Base-by-base conservation (phyloP, 2,888 invertebrate species). In the Meta bourneti region DNA sequence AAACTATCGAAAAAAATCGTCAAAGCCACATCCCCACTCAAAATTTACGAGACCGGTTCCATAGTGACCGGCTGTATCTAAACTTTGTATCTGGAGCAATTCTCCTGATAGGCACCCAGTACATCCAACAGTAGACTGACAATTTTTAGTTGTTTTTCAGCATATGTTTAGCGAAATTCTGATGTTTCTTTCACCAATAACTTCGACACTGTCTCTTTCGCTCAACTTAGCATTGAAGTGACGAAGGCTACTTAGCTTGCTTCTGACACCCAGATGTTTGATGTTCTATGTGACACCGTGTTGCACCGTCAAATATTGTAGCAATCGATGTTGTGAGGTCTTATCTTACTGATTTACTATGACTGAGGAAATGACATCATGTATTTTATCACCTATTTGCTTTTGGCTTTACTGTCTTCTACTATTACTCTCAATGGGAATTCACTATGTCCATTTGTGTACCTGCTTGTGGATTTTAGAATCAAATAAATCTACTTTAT, bases 391-490 rank as follows among this genome's bases (percentile, higher is more conserved):
- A 89, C 82, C 61, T 83, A 20, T 87, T 79, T 70, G 77, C 77
- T 89, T 89, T 78, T 20, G 52, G 77, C 81, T 89, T 83, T 77
- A 71, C 52, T 80, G 20, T 71, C 80, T 88, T 71, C 34, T 54
- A 74, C 71, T 52, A 70, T 80, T 20, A 75, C 49, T 89, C 75
- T 78, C 52, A 61, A 83, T 83, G 89, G 89, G 77, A 83, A 71
- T 83, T 83, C 89, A 89, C 89, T 89, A 89, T 89, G 89, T 83
- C 89, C 89, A 89, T 75, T 83, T 78, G 89, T 89, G 83, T 89
- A 89, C 71, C 89, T 83, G 89, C 83, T 89, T 89, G 89, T 89
- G 89, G 82, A 70, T 89, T 89, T 89, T 89, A 69, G 70, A 83
- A 77, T 83, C 71, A 89, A 89, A 89, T 89, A 89, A 89, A 82